A percentile compares a stretch with the other conserved stretches of the same genome.
phyloP scores from a whole-genome alignment of 2,113 vertebrate species.

The Elachura formosa region DNA sequence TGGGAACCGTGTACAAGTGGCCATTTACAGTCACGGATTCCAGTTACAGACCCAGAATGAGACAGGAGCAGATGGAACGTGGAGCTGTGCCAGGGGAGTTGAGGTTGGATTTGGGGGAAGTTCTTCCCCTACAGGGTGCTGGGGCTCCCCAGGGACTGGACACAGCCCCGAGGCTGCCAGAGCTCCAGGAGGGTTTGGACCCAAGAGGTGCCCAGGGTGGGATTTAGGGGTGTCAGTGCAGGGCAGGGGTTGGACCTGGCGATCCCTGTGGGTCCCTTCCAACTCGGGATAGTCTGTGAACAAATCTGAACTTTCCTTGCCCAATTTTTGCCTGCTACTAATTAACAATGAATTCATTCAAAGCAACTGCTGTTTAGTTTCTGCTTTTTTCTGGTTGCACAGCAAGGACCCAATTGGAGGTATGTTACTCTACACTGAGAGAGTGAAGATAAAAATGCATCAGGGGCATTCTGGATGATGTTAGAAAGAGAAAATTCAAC shows the following conservation, averaged over 20 bases:
- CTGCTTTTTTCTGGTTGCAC: background rate
- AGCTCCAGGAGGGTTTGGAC: background rate
- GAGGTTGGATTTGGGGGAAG: rapidly evolving
- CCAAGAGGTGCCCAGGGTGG: background rate
- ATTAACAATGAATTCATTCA: background rate
- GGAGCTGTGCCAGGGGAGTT: rapidly evolving
- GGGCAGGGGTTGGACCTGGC: rapidly evolving
- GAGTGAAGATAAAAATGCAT: background rate
- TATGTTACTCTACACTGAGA: background rate
- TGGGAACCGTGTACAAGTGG: rapidly evolving
- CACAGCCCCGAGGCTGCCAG: rapidly evolving
- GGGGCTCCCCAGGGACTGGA: background rate
- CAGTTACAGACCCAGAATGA: background rate
- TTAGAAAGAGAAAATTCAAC: background rate
- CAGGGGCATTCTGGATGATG: rapidly evolving
- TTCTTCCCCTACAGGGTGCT: background rate
- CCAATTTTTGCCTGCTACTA: background rate
- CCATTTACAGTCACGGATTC: background rate
- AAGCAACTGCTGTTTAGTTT: background rate
- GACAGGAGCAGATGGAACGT: background rate
- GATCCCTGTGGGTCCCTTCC: background rate
- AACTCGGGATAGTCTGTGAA: background rate
- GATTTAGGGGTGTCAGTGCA: background rate
- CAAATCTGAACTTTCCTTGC: background rate
- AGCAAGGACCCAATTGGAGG: background rate